phyloP scores from a whole-genome alignment of 2,113 vertebrate genomes.

The Gnathochromis pfefferi region DNA sequence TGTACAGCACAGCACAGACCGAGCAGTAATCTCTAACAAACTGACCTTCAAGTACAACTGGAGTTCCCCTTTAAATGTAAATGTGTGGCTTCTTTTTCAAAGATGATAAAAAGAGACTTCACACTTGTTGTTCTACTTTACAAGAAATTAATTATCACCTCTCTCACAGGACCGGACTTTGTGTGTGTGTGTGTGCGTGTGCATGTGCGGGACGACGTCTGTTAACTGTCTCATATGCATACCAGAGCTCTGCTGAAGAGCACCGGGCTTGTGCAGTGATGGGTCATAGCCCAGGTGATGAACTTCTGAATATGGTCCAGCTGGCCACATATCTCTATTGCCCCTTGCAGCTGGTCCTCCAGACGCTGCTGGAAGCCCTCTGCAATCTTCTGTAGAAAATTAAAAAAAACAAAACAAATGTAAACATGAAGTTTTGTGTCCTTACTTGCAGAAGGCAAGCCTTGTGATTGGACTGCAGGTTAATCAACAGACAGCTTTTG shows the following conservation, averaged over 20 bases:
- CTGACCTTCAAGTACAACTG: background rate
- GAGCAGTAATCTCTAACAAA: background rate
- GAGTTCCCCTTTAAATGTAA: background rate
- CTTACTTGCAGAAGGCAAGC: background rate
- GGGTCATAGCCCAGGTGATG: slow-evolving; percentile 89
- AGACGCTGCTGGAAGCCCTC: slow-evolving; percentile 83
- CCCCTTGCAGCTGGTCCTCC: slow-evolving; percentile 87
- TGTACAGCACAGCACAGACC: background rate
- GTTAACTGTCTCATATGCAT: slow-evolving; percentile 34
- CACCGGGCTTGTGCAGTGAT: slow-evolving; percentile 84
- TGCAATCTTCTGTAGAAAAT: slow-evolving; percentile 78
- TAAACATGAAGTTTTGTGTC: background rate
- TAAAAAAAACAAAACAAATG: background rate
- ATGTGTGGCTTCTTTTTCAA: background rate
- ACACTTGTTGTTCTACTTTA: background rate
- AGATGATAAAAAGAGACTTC: background rate
- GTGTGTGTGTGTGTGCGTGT: background rate
- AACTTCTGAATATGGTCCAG: slow-evolving; percentile 96
- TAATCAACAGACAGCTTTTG: background rate
- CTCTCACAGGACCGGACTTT: background rate
- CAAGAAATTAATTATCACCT: background rate
- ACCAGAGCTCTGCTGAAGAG: slow-evolving; percentile 98
- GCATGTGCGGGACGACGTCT: background rate
- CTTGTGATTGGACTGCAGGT: background rate
- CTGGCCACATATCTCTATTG: slow-evolving; percentile 85